Percentiles rank a stretch among this genome's conserved stretches.
Conservation (phyloP, 2,113 vertebrate species). For the Ptilonorhynchus violaceus region DNA sequence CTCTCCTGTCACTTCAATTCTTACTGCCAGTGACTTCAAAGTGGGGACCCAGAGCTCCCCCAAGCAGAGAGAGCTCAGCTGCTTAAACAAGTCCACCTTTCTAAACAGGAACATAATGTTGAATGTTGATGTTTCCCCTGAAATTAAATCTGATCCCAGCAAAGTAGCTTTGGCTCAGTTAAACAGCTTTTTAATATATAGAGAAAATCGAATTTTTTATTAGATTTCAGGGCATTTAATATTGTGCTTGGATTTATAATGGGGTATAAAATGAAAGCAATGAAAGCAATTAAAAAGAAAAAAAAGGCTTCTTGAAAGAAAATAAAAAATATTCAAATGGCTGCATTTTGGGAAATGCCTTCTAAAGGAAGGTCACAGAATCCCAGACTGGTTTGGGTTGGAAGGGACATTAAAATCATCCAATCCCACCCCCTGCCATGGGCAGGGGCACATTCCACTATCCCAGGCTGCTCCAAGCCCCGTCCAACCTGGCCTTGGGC, state of each 20-base stretch:
- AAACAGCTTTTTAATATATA: neutral
- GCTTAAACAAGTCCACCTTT: neutral
- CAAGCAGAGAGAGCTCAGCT: neutral
- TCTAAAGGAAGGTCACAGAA: neutral
- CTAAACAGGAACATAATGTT: neutral
- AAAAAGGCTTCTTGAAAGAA: neutral
- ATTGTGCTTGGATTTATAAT: neutral
- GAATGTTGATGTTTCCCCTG: neutral
- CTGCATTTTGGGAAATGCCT: neutral
- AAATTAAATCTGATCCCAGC: neutral
- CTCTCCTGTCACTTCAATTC: neutral
- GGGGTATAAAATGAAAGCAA: neutral
- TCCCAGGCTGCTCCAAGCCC: neutral
- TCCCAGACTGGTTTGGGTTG: neutral
- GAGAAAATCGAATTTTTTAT: neutral
- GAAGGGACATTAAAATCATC: neutral
- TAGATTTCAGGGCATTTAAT: neutral
- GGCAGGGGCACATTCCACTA: accelerated
- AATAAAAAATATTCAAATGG: neutral
- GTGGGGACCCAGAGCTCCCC: neutral
- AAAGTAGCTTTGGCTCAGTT: neutral
- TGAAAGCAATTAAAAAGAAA: neutral
- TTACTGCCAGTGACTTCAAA: neutral
- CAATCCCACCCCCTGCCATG: neutral
- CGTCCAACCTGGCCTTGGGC: accelerated